These are phyloP conservation scores for Casuarius casuarius DNA, from an alignment of 2,113 vertebrate species.

Conservation along the genomic window DNA sequence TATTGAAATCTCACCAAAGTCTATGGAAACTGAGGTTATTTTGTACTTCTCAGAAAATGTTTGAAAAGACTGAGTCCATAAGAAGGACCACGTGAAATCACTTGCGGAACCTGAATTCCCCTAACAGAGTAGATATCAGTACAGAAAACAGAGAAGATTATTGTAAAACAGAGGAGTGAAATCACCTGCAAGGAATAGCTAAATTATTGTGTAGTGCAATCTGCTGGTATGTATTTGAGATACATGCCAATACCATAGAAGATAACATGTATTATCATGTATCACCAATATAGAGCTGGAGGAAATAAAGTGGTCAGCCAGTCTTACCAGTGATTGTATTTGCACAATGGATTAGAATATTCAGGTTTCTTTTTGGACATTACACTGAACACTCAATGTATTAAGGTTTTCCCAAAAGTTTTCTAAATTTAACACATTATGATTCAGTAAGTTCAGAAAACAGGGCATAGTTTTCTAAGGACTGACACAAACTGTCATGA, in stretches of 20 bases:
- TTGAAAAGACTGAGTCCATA: background rate
- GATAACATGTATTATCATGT: fast-evolving
- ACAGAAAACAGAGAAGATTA: background rate
- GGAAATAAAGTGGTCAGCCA: background rate
- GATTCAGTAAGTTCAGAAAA: background rate
- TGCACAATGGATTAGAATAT: background rate
- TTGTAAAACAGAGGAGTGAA: background rate
- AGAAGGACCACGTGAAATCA: slow-evolving; percentile 9
- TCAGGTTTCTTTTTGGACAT: background rate
- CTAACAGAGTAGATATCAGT: background rate
- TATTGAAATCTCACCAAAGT: slow-evolving; percentile 15
- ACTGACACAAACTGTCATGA: background rate
- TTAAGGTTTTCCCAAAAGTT: background rate
- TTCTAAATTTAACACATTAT: background rate
- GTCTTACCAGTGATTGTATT: background rate
- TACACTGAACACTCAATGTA: background rate
- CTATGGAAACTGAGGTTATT: background rate
- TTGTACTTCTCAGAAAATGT: background rate
- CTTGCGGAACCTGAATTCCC: background rate
- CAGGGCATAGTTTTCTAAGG: background rate
- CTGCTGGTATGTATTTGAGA: background rate
- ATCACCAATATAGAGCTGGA: background rate
- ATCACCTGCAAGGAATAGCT: background rate
- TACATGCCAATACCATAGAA: background rate
- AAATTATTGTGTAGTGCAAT: background rate